A percentile compares a stretch with the other conserved stretches of the same genome.
Conservation (phyloP, 2,888 invertebrate genomes). For the Sarcophaga caerulescens region DNA sequence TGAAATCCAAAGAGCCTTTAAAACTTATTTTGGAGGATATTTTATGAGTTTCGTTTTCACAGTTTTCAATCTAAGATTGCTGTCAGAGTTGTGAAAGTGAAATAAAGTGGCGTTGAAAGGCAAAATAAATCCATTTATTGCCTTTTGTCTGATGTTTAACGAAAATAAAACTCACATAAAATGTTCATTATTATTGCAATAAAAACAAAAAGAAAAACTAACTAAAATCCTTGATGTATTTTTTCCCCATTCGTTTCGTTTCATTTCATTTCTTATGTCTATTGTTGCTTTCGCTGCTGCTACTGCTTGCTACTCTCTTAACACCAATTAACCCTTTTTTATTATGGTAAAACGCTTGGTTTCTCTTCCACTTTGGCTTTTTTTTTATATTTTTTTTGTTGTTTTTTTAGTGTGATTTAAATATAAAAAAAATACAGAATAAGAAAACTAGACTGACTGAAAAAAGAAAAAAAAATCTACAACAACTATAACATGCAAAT, state of each 20-base stretch:
- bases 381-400: no score
- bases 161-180: not conserved
- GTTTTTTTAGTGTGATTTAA: conserved; percentile 35
- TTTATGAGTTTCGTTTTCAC: no score
- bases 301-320: conserved; percentile 30
- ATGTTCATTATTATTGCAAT: conserved; percentile 15
- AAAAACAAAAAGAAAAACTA: not conserved
- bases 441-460: not conserved
- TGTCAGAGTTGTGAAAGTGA: no score
- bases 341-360: conserved; percentile 49
- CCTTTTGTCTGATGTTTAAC: no score
- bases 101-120: no score
- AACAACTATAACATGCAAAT: not conserved
- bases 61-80: no score
- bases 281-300: conserved; percentile 42
- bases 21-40: no score
- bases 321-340: conserved; percentile 67
- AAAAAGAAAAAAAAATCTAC: not conserved
- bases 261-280: conserved; percentile 33
- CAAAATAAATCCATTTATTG: no score
- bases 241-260: not conserved
- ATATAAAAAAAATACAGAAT: conserved; percentile 5
- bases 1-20: no score
- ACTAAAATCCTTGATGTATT: conserved; percentile 43
- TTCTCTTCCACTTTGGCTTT: conserved; percentile 17